Evolutionary conservation across 2,888 invertebrate species (phyloP), one percentile per base, ranked within the genome.

Genomic region (Strigamia crassipes): DNA sequence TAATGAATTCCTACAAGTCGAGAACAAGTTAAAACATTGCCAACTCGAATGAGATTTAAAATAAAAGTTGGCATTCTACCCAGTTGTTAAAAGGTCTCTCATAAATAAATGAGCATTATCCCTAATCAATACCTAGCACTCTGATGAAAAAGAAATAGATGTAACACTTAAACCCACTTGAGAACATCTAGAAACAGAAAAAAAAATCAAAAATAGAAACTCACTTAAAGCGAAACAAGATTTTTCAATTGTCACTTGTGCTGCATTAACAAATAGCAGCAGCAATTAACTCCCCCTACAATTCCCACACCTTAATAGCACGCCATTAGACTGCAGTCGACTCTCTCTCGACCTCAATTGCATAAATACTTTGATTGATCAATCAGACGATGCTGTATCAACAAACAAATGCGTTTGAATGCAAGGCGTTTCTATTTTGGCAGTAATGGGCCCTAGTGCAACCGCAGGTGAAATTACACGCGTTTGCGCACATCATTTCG

Each of bases 71-170:
- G 61, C 61, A 66, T 66, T 66, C 1, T 66, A 66, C n/a, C 61
- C 61, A 66, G 61, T 12, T 66, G 61, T 21, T 66, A 21, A 66
- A 66, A 66, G 61, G 61, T 66, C 61, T 66, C 61, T 13, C 12
- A 66, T 66, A 66, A 66, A 66, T 66, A 66, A 66, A 66, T 66
- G 21, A 66, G 61, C 18, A 18, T 66, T 66, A 12, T 21, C 23
- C 4, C 61, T 66, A 66, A 66, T 66, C 61, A 66, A 66, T 66
- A 66, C 12, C 10, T 23, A 66, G 61, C 61, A 21, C 9, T 66
- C 21, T 21, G 21, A 46, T 23, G 18, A 66, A 23, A 23, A 66
- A 66, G 9, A 66, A 66, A 66, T 18, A n/a, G 12, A 12, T 66
- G n/a, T 18, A 18, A 18, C n/a, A 51, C 51, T 51, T 18, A 12